Evolutionary conservation across 2,113 vertebrate genomes (phyloP).

Genomic region (Empidonax traillii): DNA sequence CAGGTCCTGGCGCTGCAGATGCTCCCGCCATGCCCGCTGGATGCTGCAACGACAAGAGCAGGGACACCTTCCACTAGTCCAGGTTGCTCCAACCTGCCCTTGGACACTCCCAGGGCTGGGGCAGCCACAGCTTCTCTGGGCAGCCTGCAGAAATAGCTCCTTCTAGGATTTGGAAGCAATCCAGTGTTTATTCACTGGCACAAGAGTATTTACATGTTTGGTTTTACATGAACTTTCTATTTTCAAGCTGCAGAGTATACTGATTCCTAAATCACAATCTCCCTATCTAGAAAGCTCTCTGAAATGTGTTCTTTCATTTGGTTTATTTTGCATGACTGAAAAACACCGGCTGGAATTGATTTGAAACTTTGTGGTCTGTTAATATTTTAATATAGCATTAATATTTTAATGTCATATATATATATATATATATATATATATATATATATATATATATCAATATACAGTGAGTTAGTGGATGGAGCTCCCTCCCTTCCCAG

Average conservation of each 20-base stretch:
- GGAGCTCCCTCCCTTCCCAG: neutral
- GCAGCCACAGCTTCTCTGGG: neutral
- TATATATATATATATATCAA: too few relatives aligned
- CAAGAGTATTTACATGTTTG: neutral
- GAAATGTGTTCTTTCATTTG: neutral
- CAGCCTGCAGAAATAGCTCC: neutral
- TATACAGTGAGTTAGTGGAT: neutral
- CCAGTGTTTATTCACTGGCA: neutral
- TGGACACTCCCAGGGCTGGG: neutral
- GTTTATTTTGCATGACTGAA: neutral
- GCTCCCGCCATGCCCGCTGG: slow-evolving; percentile 88
- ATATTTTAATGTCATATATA: neutral
- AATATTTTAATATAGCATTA: neutral
- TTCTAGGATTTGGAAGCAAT: neutral
- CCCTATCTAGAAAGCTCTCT: neutral
- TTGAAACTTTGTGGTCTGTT: neutral
- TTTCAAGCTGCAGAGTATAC: neutral
- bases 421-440: too few relatives aligned
- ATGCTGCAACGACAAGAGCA: slow-evolving; percentile 73
- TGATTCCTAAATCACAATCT: neutral
- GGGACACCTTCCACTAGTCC: neutral
- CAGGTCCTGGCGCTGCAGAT: slow-evolving; percentile 83
- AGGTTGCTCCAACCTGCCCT: too few relatives aligned
- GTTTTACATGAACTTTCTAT: neutral
- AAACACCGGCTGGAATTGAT: neutral